A percentile compares a stretch with the other conserved stretches of the same genome.
phyloP scores from a whole-genome alignment of 2,113 vertebrate species.

The Elephantulus edwardii region DNA sequence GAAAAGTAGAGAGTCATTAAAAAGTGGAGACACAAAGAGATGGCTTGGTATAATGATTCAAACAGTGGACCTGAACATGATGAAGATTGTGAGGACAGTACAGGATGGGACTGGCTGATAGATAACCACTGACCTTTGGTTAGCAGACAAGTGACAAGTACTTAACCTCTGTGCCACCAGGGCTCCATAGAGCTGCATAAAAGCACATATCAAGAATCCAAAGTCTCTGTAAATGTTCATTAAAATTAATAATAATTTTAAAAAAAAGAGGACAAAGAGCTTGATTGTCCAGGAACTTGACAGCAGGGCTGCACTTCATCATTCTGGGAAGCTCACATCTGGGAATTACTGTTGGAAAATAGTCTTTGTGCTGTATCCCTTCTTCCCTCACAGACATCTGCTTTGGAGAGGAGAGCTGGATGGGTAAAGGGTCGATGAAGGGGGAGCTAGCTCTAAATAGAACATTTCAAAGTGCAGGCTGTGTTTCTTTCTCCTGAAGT shows the following conservation, averaged over 20 bases:
- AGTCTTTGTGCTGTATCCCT: not conserved
- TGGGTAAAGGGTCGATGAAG: not conserved
- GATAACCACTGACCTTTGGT: too few species aligned
- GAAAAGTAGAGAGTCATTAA: too few species aligned
- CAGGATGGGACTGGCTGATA: too few species aligned
- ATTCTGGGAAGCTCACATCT: constrained; percentile 19
- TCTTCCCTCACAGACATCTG: constrained; percentile 35
- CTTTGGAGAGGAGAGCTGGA: not conserved
- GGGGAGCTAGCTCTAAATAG: not conserved
- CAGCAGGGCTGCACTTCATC: constrained; percentile 1
- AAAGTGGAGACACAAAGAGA: too few species aligned
- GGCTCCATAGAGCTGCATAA: not conserved
- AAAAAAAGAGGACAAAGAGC: not conserved
- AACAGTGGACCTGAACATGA: too few species aligned
- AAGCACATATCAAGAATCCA: constrained; percentile 8
- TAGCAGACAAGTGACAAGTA: too few species aligned
- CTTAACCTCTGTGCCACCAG: too few species aligned
- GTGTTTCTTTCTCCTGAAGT: not conserved
- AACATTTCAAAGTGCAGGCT: constrained; percentile 40
- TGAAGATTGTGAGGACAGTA: too few species aligned
- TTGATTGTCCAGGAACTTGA: not conserved
- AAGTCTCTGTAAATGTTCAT: too few species aligned
- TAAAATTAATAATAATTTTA: too few species aligned
- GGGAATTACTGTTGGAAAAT: not conserved
- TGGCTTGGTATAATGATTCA: too few species aligned